Evolutionary conservation across 2,888 invertebrate species (phyloP), one percentile per base, ranked within the genome.

Genomic region (Notodonta dromedarius): DNA sequence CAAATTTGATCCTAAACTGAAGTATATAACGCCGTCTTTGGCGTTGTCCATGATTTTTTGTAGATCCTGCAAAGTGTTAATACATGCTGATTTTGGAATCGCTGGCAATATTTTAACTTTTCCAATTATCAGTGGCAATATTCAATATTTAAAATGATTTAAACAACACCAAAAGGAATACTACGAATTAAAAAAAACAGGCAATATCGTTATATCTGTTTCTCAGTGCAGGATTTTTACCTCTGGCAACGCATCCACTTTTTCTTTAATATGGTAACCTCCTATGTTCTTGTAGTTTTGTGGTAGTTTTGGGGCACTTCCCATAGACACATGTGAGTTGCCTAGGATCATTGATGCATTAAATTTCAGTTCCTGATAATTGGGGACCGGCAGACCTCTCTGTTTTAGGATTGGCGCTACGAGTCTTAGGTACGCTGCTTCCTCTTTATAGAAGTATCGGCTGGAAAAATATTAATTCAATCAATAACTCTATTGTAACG

Each of bases 1-100:
- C 32, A 88, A 66, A 44, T 83, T 84, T 0, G 88, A 84, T 0
- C 90, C 90, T 79, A 90, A 77, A 60, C 88, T 89, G 71, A 90
- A 88, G 72, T 80, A 85, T 50, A 89, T 81, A 0, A 86, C 82
- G 0, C 90, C 89, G 39, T 87, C 61, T 46, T 79, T 74, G 0
- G 87, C 76, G 9, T 71, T 73, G 57, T 87, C 84, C 60, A 88
- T 61, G 56, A 83, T 77, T 50, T 79, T 77, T 63, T 87, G 70
- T 9, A 89, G 65, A 56, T 84, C 81, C 84, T 85, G 66, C 0
- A 69, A 71, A 24, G 24, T 24, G 24, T 24, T 24, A 24, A 58
- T 4, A 4, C 16, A 66, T n/a, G 6, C 2, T 8, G 7, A 24
- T 7, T 24, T n/a, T 1, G 5, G 9, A 8, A 50, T 7, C 14